phyloP scores from a whole-genome alignment of 2,797 vertebrate genomes.

The Agapornis canus region DNA sequence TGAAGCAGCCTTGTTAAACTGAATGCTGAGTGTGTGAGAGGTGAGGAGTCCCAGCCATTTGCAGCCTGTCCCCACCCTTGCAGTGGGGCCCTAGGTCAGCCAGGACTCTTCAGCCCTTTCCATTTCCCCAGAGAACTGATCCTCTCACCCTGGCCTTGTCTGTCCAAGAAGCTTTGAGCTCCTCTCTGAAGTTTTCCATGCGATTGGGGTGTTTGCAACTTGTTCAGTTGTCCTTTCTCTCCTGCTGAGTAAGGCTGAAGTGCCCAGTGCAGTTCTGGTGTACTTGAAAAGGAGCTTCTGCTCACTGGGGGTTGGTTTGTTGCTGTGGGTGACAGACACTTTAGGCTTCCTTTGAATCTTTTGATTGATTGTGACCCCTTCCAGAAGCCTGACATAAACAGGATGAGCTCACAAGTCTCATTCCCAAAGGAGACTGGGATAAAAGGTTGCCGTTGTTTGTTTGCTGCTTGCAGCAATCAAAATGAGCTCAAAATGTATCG shows the following conservation, averaged over 20 bases:
- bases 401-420: neutral
- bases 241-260: neutral
- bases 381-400: neutral
- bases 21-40: neutral
- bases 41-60: rapidly evolving
- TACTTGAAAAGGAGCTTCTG: neutral
- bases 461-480: neutral
- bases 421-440: neutral
- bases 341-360: neutral
- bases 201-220: neutral
- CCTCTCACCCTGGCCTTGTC: neutral
- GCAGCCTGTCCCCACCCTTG: rapidly evolving
- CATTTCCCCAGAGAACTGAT: rapidly evolving
- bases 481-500: rapidly evolving
- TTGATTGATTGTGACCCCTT: neutral
- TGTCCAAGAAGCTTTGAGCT: neutral
- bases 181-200: neutral
- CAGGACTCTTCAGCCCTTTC: neutral
- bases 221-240: neutral
- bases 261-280: neutral
- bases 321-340: neutral
- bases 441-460: neutral
- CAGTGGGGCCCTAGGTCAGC: neutral
- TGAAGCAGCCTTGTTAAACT: neutral
- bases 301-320: neutral